These are phyloP conservation scores for Lepisosteus oculatus DNA, from an alignment of 2,113 vertebrate species.

Conservation along the genomic window DNA sequence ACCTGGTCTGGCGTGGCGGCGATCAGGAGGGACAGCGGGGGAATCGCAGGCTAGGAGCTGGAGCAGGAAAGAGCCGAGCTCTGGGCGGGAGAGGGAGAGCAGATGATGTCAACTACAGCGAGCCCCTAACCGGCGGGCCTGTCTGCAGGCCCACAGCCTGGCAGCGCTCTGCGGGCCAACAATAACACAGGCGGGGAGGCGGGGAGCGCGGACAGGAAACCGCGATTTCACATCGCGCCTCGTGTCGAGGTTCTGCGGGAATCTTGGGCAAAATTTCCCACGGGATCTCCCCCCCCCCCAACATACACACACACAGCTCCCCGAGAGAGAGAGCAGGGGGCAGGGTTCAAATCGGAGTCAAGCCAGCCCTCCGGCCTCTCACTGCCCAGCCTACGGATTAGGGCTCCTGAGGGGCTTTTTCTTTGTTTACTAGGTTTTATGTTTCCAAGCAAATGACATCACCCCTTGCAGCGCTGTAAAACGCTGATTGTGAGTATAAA, in stretches of 20 bases:
- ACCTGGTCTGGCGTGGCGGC: not conserved
- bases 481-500: too few relatives aligned
- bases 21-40: not conserved
- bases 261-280: slow-evolving; percentile 34
- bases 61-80: too few relatives aligned
- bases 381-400: too few relatives aligned
- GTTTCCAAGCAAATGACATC: too few relatives aligned
- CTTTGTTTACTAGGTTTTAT: too few relatives aligned
- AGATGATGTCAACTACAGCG: not conserved
- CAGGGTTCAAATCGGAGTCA: too few relatives aligned
- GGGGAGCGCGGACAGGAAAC: slow-evolving; percentile 56
- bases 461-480: too few relatives aligned
- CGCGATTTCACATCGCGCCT: slow-evolving; percentile 38
- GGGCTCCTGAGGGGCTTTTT: too few relatives aligned
- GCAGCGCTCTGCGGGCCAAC: slow-evolving; percentile 42
- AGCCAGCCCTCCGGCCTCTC: too few relatives aligned
- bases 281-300: slow-evolving; percentile 14
- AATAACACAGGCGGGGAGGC: slow-evolving; percentile 52
- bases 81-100: not conserved
- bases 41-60: not conserved
- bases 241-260: slow-evolving; percentile 20
- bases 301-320: not conserved
- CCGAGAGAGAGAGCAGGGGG: too few relatives aligned
- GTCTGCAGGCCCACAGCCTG: slow-evolving; percentile 26
- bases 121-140: not conserved